A percentile compares a stretch with the other conserved stretches of the same genome.
phyloP scores from a whole-genome alignment of 2,797 vertebrate genomes.

The Anguilla marmorata region DNA sequence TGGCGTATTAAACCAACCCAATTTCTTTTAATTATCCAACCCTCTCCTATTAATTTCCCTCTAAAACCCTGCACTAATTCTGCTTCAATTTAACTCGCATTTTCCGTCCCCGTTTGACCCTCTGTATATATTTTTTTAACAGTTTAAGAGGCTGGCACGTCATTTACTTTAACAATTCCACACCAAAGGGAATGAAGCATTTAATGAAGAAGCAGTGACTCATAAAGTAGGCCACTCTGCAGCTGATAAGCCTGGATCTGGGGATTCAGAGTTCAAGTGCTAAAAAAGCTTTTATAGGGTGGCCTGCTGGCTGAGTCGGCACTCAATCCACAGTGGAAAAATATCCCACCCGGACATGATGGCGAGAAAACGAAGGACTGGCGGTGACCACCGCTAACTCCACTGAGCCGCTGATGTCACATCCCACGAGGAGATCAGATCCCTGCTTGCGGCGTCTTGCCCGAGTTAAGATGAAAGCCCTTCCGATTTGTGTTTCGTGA shows the following conservation, averaged over 20 bases:
- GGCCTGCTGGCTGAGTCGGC: neutral
- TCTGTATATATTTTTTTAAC: neutral
- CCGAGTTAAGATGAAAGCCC: neutral
- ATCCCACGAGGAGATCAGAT: neutral
- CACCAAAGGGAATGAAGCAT: conserved; percentile 36
- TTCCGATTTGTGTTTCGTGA: neutral
- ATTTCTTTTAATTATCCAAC: conserved; percentile 28
- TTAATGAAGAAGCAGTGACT: conserved; percentile 50
- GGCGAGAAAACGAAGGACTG: neutral
- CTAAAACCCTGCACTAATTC: conserved; percentile 10
- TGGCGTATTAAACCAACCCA: conserved; percentile 14
- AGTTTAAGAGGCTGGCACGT: conserved; percentile 34
- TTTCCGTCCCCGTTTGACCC: conserved; percentile 31
- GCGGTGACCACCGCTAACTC: neutral
- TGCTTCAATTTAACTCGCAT: conserved; percentile 19
- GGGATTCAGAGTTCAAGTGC: conserved; percentile 15
- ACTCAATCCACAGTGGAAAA: neutral
- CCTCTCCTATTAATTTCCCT: neutral
- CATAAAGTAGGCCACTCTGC: conserved; percentile 40
- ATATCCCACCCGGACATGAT: neutral
- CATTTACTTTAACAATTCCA: conserved; percentile 34
- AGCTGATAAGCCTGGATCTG: conserved; percentile 19
- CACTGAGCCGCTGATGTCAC: neutral
- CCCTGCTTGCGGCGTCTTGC: neutral
- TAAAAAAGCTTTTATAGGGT: neutral